Base-by-base conservation (phyloP, 2,797 vertebrate genomes). In the Lacerta agilis region DNA sequence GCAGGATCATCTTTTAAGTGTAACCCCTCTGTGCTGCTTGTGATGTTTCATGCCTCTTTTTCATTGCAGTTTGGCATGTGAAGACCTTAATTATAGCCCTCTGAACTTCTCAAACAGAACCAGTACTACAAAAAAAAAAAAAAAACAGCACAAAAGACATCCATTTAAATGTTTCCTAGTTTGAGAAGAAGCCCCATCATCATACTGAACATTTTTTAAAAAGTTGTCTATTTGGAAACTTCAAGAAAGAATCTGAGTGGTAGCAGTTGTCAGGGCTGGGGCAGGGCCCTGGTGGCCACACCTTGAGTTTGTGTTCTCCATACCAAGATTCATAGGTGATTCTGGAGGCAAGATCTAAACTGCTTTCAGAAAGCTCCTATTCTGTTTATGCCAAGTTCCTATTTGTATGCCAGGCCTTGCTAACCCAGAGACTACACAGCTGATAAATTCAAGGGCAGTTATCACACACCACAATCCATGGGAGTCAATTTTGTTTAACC, bases 1-100 rank as follows among this genome's bases (percentile, higher is more conserved):
- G 89, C 90, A 95, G 71, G 82, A 82, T 83, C 85, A 88, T 87
- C 86, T 91, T 94, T 92, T 94, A 91, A 93, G 90, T 36, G 75
- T 86, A 91, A 29, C 77, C 90, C 82, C 92, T 93, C 86, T 93
- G 67, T 83, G 81, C 18, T 86, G 79, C 87, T 91, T 13, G 33
- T 91, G 91, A 86, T 73, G 87, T 94, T 94, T 89, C 88, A 33
- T 82, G 82, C 89, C 88, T 55, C 49, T 90, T 93, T 91, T 93
- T 92, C 87, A 86, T 92, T 90, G 86, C 79, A 4, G 84, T 38
- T 89, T 93, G 91, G 90, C 89, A 89, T 71, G 33, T 80, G 72
- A 93, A 91, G 76, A 88, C 87, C 86, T 94, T 94, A 94, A 94
- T 94, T 94, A 94, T 81, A 91, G 91, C 78, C 79, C 86, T 85